These are phyloP conservation scores for Agonum fuliginosum DNA, from an alignment of 2,888 invertebrate species.

Conservation along the genomic window DNA sequence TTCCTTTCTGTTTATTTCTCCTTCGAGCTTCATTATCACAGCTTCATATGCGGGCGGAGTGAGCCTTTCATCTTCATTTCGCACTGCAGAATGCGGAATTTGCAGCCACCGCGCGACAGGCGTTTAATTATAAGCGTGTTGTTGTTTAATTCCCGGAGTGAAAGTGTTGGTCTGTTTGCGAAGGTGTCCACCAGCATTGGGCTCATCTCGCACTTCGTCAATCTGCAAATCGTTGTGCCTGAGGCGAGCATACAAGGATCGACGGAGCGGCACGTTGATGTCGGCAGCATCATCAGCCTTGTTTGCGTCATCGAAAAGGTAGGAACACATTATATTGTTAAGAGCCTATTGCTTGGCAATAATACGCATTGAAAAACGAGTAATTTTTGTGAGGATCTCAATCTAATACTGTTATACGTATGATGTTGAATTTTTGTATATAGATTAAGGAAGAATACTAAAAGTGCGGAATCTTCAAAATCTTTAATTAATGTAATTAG, in stretches of 20 bases:
- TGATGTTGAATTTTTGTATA: no score
- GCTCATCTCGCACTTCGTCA: constrained; percentile 90
- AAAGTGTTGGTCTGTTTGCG: constrained; percentile 43
- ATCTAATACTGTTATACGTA: no score
- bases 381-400: no score
- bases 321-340: no score
- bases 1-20: constrained; percentile 21
- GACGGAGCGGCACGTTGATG: constrained; percentile 92
- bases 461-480: no score
- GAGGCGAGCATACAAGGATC: constrained; percentile 92
- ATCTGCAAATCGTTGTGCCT: constrained; percentile 91
- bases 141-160: not conserved
- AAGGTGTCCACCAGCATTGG: constrained; percentile 91
- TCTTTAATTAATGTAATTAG: no score
- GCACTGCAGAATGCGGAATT: not conserved
- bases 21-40: constrained; percentile 4
- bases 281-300: constrained; percentile 91
- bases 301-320: constrained; percentile 95
- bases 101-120: no score
- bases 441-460: no score
- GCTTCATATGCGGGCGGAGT: constrained; percentile 28
- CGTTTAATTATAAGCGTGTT: no score
- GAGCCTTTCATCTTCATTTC: constrained; percentile 39
- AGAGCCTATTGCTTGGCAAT: no score
- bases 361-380: no score